Percentiles rank a stretch among this genome's conserved stretches.
These are phyloP conservation scores for Hydra vulgaris DNA, from an alignment of 30 jellyfish, hydroid and myxozoan species.

Conservation along the genomic window DNA sequence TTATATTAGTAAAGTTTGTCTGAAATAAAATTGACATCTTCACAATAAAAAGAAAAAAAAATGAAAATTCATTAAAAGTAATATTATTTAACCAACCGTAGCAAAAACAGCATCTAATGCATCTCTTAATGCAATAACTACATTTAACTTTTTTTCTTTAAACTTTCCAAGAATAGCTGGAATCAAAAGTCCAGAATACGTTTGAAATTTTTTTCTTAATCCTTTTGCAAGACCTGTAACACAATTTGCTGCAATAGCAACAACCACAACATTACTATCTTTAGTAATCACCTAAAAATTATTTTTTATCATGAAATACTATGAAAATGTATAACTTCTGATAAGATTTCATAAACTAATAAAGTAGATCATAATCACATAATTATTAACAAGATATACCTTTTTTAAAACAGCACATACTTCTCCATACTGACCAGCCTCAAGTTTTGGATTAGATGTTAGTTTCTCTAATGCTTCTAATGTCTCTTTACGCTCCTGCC, in stretches of 20 bases:
- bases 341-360: too few species aligned
- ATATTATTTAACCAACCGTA: conserved; percentile 68
- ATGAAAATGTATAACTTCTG: too few species aligned
- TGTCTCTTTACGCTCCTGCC: conserved; percentile 96
- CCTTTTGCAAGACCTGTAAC: conserved; percentile 94
- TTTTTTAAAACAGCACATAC: conserved; percentile 77
- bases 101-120: conserved; percentile 86
- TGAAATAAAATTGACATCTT: conserved; percentile 21
- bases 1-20: conserved; percentile 56
- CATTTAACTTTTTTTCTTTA: conserved; percentile 86
- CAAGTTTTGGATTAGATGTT: conserved; percentile 70
- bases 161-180: conserved; percentile 74
- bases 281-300: conserved; percentile 63
- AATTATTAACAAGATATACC: too few species aligned
- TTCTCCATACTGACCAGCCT: conserved; percentile 92
- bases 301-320: too few species aligned
- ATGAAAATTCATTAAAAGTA: too few species aligned
- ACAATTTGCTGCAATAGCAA: conserved; percentile 82
- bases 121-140: conserved; percentile 73
- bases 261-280: conserved; percentile 83
- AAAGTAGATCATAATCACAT: too few species aligned
- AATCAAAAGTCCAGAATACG: conserved; percentile 70
- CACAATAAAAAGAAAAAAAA: too few species aligned
- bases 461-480: conserved; percentile 72
- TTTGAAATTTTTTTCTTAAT: conserved; percentile 62